Base-by-base conservation (phyloP, 2,113 vertebrate species). In the Otocyon megalotis region DNA sequence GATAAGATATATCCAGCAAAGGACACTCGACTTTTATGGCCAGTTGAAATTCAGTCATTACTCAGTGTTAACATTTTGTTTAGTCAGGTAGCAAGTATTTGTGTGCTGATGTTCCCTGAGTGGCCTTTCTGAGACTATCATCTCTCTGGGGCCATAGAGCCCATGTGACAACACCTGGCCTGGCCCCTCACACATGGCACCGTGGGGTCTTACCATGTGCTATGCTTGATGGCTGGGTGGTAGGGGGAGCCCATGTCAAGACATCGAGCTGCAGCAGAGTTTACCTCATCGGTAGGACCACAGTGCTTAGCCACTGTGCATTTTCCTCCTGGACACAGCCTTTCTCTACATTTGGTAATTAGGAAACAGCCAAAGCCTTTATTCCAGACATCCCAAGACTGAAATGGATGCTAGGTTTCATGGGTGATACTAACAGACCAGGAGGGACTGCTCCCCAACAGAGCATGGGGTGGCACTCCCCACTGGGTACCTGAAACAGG, bases 141-240 rank as follows among this genome's bases (percentile, higher is more conserved):
- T 30, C 79, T 71, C 35, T 53, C 50, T 58, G 54, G 35, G 30
- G 56, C 56, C 26, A 15, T 8, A 32, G 53, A 35, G 15, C 43
- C 58, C n/a, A 35, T 0, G 0, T 32, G 32, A 85, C 37, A 50
- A 8, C 5, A 15, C 56, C 71, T 28, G 37, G 22, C 85, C n/a
- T 53, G 11, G 13, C 67, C 30, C 85, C 30, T 83, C 48, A 32
- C 35, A 19, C 2, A 0, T 30, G 83, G 71, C 2, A 2, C 85
- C 9, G 0, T 10, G 28, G 5, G 17, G 24, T 56, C 92, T 81
- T 9, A 4, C 60, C 30, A 0, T 4, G 48, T 37, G 7, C 74
- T 1, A 0, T 11, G 15, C 56, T 65, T 0, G 0, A 24, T 90
- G 35, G 30, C 12, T 32, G 69, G n/a, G 8, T 19, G 9, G 0